These are phyloP conservation scores for Threskiornis aethiopicus DNA, from an alignment of 2,797 vertebrate species.

Conservation along the genomic window DNA sequence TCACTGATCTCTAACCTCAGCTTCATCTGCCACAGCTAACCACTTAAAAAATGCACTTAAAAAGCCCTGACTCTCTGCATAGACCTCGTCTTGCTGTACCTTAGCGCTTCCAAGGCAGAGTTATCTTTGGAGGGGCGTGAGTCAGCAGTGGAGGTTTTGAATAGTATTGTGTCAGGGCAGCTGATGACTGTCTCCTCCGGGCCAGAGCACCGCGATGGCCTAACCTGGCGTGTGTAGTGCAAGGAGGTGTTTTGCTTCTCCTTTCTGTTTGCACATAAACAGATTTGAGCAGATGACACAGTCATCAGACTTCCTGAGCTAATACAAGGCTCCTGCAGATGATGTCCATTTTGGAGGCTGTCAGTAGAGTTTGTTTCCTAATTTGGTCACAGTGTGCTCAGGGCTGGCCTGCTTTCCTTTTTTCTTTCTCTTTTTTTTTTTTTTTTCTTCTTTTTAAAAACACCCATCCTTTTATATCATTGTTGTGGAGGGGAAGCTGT, in stretches of 20 bases:
- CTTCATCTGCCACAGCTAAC: slow-evolving; percentile 14
- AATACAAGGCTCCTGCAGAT: background rate
- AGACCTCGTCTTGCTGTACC: background rate
- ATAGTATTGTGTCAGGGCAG: background rate
- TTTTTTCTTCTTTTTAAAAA: background rate
- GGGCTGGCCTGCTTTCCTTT: slow-evolving; percentile 65
- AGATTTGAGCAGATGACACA: slow-evolving; percentile 49
- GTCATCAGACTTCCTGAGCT: slow-evolving; percentile 47
- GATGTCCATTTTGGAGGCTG: slow-evolving; percentile 49
- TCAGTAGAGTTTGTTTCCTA: slow-evolving; percentile 71
- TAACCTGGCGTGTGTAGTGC: background rate
- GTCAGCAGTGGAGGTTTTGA: slow-evolving; percentile 12
- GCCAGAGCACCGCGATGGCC: background rate
- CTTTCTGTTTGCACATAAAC: slow-evolving; percentile 58
- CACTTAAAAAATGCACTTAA: background rate
- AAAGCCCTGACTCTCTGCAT: background rate
- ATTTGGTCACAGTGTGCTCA: slow-evolving; percentile 76
- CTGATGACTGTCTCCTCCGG: background rate
- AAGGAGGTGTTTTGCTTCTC: slow-evolving; percentile 47
- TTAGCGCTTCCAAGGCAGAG: background rate
- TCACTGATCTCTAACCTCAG: slow-evolving; percentile 62
- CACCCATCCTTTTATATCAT: slow-evolving; percentile 47
- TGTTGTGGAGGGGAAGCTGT: slow-evolving; percentile 65
- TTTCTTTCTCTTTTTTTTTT: background rate
- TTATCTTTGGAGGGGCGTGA: background rate